A percentile compares a stretch with the other conserved stretches of the same genome.
Conservation (phyloP, 2,888 invertebrate genomes). For the Microplitis manilae region DNA sequence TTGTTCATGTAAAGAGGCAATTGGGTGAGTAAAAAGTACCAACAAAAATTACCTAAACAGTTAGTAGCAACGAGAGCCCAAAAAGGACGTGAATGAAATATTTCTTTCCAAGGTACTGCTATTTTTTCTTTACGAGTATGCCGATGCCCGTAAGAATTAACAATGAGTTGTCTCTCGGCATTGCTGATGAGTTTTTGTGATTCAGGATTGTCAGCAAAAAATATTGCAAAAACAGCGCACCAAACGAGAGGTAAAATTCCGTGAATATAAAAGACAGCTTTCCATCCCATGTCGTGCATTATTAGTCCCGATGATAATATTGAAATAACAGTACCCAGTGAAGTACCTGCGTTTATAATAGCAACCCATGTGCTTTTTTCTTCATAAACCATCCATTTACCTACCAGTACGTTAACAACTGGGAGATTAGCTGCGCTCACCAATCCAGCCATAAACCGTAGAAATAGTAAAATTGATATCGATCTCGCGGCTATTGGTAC, state of each 20-base stretch:
- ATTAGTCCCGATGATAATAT: slow-evolving; percentile 65
- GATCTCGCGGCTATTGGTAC: slow-evolving; percentile 57
- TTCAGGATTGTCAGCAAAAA: slow-evolving; percentile 69
- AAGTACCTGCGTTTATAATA: slow-evolving; percentile 67
- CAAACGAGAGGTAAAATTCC: slow-evolving; percentile 64
- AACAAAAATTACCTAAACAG: slow-evolving; percentile 72
- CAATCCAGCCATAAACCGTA: slow-evolving; percentile 64
- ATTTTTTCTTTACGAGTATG: slow-evolving; percentile 41
- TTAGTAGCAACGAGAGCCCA: slow-evolving; percentile 71
- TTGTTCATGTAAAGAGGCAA: slow-evolving; percentile 73
- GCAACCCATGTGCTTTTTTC: slow-evolving; percentile 67
- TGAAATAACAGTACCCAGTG: slow-evolving; percentile 67
- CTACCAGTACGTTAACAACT: slow-evolving; percentile 66
- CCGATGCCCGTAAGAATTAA: slow-evolving; percentile 66
- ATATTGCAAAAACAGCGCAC: slow-evolving; percentile 60
- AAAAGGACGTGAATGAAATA: slow-evolving; percentile 72
- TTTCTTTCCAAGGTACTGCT: slow-evolving; percentile 70
- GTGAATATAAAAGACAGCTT: slow-evolving; percentile 66
- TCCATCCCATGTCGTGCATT: slow-evolving; percentile 60
- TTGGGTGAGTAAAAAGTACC: slow-evolving; percentile 73
- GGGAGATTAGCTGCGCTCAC: slow-evolving; percentile 67
- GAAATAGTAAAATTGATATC: slow-evolving; percentile 52
- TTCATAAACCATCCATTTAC: slow-evolving; percentile 68
- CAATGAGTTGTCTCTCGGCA: slow-evolving; percentile 65
- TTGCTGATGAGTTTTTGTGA: slow-evolving; percentile 67